Base-by-base conservation (phyloP, 2,113 vertebrate species). In the Heptranchias perlo region DNA sequence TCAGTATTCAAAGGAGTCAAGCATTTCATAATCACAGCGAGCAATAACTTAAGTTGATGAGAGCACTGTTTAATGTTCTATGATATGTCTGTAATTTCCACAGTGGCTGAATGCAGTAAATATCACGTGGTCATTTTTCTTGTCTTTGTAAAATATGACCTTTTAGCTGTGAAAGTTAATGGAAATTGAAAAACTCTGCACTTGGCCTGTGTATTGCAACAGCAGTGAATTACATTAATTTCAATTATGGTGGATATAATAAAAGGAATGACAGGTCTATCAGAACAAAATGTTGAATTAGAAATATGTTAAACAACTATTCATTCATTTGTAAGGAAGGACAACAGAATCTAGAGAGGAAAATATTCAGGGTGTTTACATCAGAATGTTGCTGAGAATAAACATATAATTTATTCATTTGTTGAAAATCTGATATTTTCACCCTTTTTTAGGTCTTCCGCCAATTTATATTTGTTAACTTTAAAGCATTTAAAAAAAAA, bases 131-230 rank as follows among this genome's bases (percentile, higher is more conserved):
- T n/a, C 44, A 95, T 54, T 69, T 52, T 95, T 49, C 58, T 52
- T 35, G 62, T 14, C 64, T 69, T 52, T 95, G 94, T 95, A 52
- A 95, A 95, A 69, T 95, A 47, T 49, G 64, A 69, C 64, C 65
- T 95, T 54, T 95, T 69, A 47, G 94, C 62, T 69, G 64, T 67
- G 65, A 95, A 95, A 69, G 93, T 94, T 69, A 95, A 69, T 73
- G 44, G 94, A 95, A 95, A 95, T 95, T 69, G 52, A 69, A 47
- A 69, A 95, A 49, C 4, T 95, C 93, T 47, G 10, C 44, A 14
- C n/a, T 65, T 23, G 21, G 7, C 44, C 44, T 67, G 8, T 94
- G 62, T 94, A 13, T 44, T 64, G 35, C 91, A 61, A 91, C 52
- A 61, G 1, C 87, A 91, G n/a, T n/a, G 21, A 52, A 35, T 95